These are phyloP conservation scores for Dynastes grantii DNA, from an alignment of 2,888 invertebrate genomes.

Conservation along the genomic window DNA sequence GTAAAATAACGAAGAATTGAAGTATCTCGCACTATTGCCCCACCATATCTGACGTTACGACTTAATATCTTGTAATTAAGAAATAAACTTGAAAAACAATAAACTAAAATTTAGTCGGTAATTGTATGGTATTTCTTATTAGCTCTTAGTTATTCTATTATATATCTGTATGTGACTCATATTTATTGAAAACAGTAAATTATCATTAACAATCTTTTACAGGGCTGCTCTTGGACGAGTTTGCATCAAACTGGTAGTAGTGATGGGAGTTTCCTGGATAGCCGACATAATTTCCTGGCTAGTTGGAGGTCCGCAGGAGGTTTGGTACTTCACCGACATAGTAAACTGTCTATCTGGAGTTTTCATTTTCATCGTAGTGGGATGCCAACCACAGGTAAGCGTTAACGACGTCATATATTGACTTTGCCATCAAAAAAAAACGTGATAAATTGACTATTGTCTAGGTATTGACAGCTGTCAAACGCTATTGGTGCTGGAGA, in stretches of 20 bases:
- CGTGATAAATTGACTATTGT: constrained; percentile 51
- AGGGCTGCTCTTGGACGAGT: constrained; percentile 87
- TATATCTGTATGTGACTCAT: no score
- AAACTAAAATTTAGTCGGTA: no score
- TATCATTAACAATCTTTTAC: constrained; percentile 60
- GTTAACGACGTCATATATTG: not conserved
- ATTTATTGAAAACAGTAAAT: no score
- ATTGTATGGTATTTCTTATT: no score
- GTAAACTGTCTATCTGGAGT: constrained; percentile 91
- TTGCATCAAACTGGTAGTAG: constrained; percentile 88
- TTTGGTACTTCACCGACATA: constrained; percentile 89
- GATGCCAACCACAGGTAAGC: constrained; percentile 87
- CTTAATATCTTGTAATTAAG: no score
- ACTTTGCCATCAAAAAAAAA: constrained; percentile 3
- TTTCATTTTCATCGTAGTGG: constrained; percentile 90
- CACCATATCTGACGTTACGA: no score
- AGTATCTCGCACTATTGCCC: no score
- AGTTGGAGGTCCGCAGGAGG: constrained; percentile 84
- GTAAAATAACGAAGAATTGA: no score
- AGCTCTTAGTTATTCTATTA: no score
- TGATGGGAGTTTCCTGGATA: constrained; percentile 86
- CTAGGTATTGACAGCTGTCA: constrained; percentile 79
- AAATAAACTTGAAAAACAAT: no score
- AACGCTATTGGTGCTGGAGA: constrained; percentile 76
- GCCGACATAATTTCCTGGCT: constrained; percentile 90